phyloP scores from a whole-genome alignment of 2,888 invertebrate species.

The Sinohyriopsis cumingii region DNA sequence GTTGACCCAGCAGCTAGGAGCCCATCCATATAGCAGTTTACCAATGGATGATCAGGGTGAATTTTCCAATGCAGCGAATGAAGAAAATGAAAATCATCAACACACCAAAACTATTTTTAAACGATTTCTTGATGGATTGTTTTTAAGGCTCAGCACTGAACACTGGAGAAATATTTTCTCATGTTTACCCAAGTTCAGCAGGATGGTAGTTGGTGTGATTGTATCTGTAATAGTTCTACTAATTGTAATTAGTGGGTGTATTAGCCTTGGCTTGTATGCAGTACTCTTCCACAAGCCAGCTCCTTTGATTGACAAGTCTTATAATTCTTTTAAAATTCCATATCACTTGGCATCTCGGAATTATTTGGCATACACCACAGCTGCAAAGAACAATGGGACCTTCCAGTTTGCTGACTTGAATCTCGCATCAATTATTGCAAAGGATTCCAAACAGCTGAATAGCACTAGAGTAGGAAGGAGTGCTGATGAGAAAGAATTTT shows the following conservation, averaged over 20 bases:
- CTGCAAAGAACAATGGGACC: constrained; percentile 18
- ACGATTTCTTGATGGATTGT: no score
- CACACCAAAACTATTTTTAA: no score
- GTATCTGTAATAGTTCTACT: constrained; percentile 39
- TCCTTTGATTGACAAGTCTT: constrained; percentile 63
- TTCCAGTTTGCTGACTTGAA: background rate
- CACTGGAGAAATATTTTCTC: no score
- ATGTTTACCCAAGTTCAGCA: no score
- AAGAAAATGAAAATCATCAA: no score
- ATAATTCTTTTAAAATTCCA: constrained; percentile 65
- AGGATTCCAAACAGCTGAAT: background rate
- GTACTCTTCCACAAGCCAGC: constrained; percentile 47
- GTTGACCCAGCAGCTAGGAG: no score
- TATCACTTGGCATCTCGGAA: constrained; percentile 60
- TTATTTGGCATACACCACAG: constrained; percentile 54
- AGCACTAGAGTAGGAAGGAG: background rate
- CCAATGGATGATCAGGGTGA: no score
- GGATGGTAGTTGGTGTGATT: constrained; percentile 17
- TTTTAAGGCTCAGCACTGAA: no score
- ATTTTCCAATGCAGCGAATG: no score
- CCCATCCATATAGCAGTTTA: no score
- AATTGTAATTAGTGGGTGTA: constrained; percentile 28
- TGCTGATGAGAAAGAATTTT: background rate
- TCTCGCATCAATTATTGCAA: constrained; percentile 17
- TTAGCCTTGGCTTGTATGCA: constrained; percentile 49